These are phyloP conservation scores for Athalia cordata DNA, from an alignment of 2,888 invertebrate species.

Conservation along the genomic window DNA sequence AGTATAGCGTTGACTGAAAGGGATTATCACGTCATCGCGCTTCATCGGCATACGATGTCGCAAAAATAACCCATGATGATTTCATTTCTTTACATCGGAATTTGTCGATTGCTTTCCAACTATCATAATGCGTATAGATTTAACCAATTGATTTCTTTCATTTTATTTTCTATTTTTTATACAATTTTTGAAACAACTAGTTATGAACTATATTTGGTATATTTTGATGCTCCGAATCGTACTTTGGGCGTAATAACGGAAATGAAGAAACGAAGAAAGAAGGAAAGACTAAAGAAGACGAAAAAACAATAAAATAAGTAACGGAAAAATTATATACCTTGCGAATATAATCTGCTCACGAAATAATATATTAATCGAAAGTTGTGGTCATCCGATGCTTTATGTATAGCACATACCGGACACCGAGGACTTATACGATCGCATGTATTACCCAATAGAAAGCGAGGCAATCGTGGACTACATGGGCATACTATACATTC, in stretches of 20 bases:
- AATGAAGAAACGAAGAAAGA: not conserved
- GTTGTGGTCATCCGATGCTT: slow-evolving; percentile 58
- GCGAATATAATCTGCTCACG: slow-evolving; percentile 25
- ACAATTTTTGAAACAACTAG: not conserved
- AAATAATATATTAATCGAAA: slow-evolving; percentile 55
- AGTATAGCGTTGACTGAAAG: not conserved
- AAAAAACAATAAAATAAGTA: not conserved
- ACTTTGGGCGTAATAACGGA: too few relatives aligned
- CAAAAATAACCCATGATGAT: not conserved
- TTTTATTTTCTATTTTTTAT: not conserved
- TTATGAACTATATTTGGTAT: too few relatives aligned
- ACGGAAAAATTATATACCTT: not conserved
- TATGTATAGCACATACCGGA: slow-evolving; percentile 58
- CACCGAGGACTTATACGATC: slow-evolving; percentile 56
- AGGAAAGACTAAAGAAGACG: not conserved
- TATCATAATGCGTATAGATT: too few relatives aligned
- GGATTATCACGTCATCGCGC: not conserved
- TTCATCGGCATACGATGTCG: not conserved
- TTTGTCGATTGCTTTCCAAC: too few relatives aligned
- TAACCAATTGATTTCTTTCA: too few relatives aligned
- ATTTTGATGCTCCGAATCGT: too few relatives aligned
- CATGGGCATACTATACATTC: not conserved
- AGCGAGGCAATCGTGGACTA: slow-evolving; percentile 47
- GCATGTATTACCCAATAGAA: slow-evolving; percentile 64
- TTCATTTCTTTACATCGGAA: too few relatives aligned